phyloP scores from a whole-genome alignment of 2,888 invertebrate species.

The Drosophila fulvimacula region DNA sequence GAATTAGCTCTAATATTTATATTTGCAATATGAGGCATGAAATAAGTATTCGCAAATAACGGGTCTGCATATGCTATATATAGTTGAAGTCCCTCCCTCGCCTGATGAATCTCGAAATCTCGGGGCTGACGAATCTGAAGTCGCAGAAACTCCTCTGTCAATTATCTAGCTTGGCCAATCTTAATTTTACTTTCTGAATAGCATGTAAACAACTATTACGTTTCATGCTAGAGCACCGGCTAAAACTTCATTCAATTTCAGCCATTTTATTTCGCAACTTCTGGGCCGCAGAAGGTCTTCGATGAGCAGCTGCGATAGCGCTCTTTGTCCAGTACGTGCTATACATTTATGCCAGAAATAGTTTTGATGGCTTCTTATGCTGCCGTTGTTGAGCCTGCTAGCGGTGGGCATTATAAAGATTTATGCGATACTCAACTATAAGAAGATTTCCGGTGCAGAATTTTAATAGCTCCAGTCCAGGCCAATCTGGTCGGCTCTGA shows the following conservation, averaged over 20 bases:
- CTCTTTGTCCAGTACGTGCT: constrained; percentile 4
- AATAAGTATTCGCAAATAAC: background rate
- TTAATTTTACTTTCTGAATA: background rate
- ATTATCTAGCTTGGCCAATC: background rate
- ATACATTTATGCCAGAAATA: constrained; percentile 8
- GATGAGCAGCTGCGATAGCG: background rate
- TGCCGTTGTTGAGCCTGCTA: background rate
- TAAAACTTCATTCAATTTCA: background rate
- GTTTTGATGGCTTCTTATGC: constrained; percentile 7
- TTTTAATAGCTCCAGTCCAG: constrained; percentile 1
- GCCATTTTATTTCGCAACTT: background rate
- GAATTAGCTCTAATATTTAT: background rate
- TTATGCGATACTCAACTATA: constrained; percentile 1
- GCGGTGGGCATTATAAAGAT: constrained; percentile 1
- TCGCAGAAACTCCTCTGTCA: background rate
- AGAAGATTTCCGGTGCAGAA: constrained; percentile 25
- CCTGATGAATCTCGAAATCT: too few relatives aligned
- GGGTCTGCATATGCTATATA: too few relatives aligned
- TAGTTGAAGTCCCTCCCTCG: background rate
- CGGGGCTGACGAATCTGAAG: too few relatives aligned
- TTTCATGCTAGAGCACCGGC: background rate
- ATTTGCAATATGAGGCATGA: background rate
- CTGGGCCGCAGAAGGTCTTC: background rate
- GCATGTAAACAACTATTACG: background rate
- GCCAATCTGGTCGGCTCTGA: background rate